Percentiles rank a stretch among this genome's conserved stretches.
Evolutionary conservation across 2,888 invertebrate species (phyloP).

Genomic region (Eurois occulta): DNA sequence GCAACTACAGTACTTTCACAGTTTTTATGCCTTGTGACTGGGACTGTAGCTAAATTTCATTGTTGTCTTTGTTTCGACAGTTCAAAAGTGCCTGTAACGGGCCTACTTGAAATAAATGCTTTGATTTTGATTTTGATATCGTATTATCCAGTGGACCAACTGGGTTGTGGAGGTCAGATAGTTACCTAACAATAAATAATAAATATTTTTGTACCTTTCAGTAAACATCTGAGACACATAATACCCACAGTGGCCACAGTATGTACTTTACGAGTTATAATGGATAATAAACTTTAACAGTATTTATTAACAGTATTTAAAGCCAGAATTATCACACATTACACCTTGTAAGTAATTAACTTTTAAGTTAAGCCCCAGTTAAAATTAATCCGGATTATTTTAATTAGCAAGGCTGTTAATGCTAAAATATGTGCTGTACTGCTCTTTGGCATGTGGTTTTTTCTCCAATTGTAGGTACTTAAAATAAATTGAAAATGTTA

Average conservation of each 20-base stretch:
- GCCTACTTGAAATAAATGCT: too few species aligned
- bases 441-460: background rate
- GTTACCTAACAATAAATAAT: too few species aligned
- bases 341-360: slow-evolving; percentile 14
- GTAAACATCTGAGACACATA: background rate
- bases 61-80: too few species aligned
- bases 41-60: too few species aligned
- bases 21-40: too few species aligned
- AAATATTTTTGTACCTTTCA: background rate
- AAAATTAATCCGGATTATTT: slow-evolving; percentile 29
- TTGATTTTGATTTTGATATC: too few species aligned
- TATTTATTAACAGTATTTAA: slow-evolving; percentile 6
- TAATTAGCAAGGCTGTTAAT: background rate
- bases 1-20: too few species aligned
- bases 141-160: too few species aligned
- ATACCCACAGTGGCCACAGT: background rate
- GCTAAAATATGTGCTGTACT: background rate
- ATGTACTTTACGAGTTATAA: background rate
- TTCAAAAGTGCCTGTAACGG: too few species aligned
- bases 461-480: background rate
- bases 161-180: too few species aligned
- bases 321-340: background rate
- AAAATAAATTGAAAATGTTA: slow-evolving; percentile 10
- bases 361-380: slow-evolving; percentile 7
- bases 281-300: slow-evolving; percentile 6